Conservation (phyloP, 2,113 vertebrate genomes). For the Chunga burmeisteri region DNA sequence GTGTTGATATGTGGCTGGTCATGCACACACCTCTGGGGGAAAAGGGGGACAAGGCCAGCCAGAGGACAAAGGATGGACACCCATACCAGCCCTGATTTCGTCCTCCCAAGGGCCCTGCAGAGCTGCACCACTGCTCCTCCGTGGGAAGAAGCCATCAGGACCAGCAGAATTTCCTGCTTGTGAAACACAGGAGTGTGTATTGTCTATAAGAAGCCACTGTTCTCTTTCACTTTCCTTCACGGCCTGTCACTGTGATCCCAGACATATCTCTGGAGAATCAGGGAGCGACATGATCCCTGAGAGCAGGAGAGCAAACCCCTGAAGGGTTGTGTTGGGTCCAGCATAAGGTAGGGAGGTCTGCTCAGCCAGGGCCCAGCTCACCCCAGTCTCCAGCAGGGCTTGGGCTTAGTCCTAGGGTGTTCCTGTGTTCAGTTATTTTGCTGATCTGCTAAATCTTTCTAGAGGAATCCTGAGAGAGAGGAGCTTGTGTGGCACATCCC, state of each 20-base stretch:
- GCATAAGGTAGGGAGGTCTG: background rate
- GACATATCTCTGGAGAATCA: background rate
- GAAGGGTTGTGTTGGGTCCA: background rate
- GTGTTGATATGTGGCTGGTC: background rate
- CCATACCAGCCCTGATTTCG: background rate
- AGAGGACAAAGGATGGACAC: background rate
- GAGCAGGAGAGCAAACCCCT: background rate
- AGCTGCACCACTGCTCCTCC: fast-evolving
- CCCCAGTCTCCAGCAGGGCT: background rate
- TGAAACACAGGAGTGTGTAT: background rate
- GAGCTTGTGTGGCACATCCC: background rate
- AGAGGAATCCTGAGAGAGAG: background rate
- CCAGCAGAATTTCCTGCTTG: background rate
- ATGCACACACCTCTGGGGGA: background rate
- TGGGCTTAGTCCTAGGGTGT: background rate
- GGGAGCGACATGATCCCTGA: background rate
- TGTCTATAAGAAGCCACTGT: background rate
- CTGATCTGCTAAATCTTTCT: background rate
- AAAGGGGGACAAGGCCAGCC: background rate
- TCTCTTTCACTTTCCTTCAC: background rate
- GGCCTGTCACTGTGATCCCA: background rate
- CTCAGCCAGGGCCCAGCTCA: background rate
- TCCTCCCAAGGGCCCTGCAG: background rate
- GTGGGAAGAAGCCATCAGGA: background rate
- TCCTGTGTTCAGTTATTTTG: background rate